These are phyloP conservation scores for Megalops atlanticus DNA, from an alignment of 2,113 vertebrate species.

Conservation along the genomic window DNA sequence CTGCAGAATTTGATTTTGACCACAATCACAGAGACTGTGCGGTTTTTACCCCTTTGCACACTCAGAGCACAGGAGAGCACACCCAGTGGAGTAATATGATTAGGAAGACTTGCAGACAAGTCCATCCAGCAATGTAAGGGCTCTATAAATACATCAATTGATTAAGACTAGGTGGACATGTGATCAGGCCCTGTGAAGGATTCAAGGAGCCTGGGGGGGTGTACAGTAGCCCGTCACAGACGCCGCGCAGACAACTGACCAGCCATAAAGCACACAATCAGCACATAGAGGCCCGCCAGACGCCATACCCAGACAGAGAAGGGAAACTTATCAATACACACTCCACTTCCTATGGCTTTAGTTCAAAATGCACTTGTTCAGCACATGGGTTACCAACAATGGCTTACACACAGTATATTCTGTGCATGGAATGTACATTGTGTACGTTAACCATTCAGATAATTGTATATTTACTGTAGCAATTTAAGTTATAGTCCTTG, in stretches of 20 bases:
- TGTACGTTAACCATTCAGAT: neutral
- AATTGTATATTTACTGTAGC: neutral
- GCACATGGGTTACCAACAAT: neutral
- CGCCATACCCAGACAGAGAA: too few relatives aligned
- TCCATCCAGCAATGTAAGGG: neutral
- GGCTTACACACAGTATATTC: too few relatives aligned
- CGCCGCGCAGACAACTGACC: neutral
- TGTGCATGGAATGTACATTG: neutral
- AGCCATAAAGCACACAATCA: neutral
- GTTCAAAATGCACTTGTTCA: neutral
- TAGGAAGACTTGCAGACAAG: neutral
- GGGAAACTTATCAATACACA: neutral
- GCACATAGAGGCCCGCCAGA: too few relatives aligned
- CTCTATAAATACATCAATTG: constrained; percentile 15
- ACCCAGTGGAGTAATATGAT: neutral
- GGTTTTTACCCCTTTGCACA: constrained; percentile 20
- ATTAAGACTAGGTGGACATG: constrained; percentile 3
- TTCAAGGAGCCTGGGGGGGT: neutral
- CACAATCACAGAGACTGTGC: too few relatives aligned
- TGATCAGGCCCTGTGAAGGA: neutral
- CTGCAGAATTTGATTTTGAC: too few relatives aligned
- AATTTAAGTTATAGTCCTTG: neutral
- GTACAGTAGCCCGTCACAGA: neutral
- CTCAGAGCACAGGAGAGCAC: constrained; percentile 45
- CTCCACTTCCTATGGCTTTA: neutral